Evolutionary conservation across 2,888 invertebrate species (phyloP), one percentile per base, ranked within the genome.

Genomic region (Lutraria lutraria): DNA sequence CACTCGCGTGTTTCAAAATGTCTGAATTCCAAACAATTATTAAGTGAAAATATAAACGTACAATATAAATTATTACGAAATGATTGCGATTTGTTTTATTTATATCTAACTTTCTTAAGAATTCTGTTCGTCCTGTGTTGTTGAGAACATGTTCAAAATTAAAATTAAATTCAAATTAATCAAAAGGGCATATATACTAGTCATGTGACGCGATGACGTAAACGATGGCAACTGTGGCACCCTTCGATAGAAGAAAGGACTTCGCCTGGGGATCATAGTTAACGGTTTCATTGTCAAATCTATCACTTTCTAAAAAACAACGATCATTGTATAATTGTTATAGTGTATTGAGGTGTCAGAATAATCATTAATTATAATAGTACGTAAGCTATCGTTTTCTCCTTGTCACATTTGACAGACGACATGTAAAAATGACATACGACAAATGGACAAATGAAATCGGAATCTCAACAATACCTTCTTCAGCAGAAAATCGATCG

Each of bases 281-380:
- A 80, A 56, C 80, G 60, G 21, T 29, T 80, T 54, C 54, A 25
- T 43, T 85, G 80, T 85, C 85, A 80, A 79, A 85, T 85, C 53
- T 56, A 85, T 85, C 85, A 85, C 79, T 79, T 85, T 85, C 80
- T 80, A 0, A 80, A 54, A 53, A 34, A 60, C 56, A 60, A 43
- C 60, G 80, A 34, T 68, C 72, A 80, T 25, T 54, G 80, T 12
- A 60, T n/a, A 52, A 25, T 76, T 13, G 53, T 81, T 81, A 29
- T 21, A 80, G 43, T 87, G 83, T 83, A 83, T 83, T 79, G 80
- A 88, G 80, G 83, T 88, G 87, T 88, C 87, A 56, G 34, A 72
- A 53, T 34, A 72, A 53, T 85, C 81, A 76, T 81, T 88, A 84
- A 34, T 29, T 81, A 81, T 81, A 85, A 63, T 29, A 25, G 53